Percentiles rank a stretch among this genome's conserved stretches.
Evolutionary conservation across 2,797 vertebrate species (phyloP).

Genomic region (Sebastes hopkinsi): DNA sequence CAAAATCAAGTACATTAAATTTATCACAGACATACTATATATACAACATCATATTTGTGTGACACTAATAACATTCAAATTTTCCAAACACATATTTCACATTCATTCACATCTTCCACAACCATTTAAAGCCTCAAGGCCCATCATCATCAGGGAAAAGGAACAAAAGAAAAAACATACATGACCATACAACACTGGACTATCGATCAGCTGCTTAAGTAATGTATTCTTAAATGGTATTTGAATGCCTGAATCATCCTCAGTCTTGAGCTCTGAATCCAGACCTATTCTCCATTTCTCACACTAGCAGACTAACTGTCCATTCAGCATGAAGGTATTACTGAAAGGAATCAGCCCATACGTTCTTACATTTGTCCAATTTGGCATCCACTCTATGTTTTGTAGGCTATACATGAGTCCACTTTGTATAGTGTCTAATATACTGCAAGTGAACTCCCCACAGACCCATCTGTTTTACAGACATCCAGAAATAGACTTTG

Average conservation of each 20-base stretch:
- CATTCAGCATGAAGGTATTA: background rate
- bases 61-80: too few relatives aligned
- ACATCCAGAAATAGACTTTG: conserved; percentile 51
- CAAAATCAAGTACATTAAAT: too few relatives aligned
- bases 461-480: conserved; percentile 39
- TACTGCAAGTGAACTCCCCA: conserved; percentile 11
- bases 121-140: too few relatives aligned
- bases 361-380: background rate
- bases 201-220: too few relatives aligned
- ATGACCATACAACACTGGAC: too few relatives aligned
- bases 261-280: background rate
- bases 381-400: background rate
- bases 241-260: background rate
- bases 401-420: background rate
- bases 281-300: background rate
- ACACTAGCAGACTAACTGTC: background rate
- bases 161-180: too few relatives aligned
- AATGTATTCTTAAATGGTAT: too few relatives aligned
- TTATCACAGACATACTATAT: too few relatives aligned
- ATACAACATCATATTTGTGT: too few relatives aligned
- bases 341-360: background rate
- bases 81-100: too few relatives aligned
- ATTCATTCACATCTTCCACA: too few relatives aligned
- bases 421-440: background rate
- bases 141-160: too few relatives aligned